Base-by-base conservation (phyloP, 1,140 invertebrate genomes). In the Hycleus cichorii region DNA sequence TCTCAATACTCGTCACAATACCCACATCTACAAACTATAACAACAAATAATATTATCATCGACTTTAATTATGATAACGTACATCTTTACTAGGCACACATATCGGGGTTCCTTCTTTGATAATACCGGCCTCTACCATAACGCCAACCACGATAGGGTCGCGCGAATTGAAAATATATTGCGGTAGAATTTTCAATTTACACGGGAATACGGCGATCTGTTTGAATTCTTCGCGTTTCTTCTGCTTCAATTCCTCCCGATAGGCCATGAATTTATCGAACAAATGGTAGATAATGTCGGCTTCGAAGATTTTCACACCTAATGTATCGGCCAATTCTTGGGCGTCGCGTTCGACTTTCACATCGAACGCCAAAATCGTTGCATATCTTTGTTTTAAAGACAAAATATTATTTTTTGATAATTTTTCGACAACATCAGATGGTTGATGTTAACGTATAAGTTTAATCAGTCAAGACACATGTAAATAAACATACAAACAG, bases 261-360 rank as follows among this genome's bases (percentile, higher is more conserved):
- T 95, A 98, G 11, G 89, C 88, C 60, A 87, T 95, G 78, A 99
- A 99, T 73, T 91, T 90, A 76, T 99, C 97, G 77, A 98, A 98
- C 58, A 99, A 78, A 80, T 99, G 97, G 78, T 99, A 99, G 70
- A 99, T 99, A 73, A 99, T 99, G 75, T 99, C 96, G 2, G 97
- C 97, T 57, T 95, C 90, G 83, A 99, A 99, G 69, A 99, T 96
- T 77, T 90, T 94, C 43, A 99, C 94, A 50, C 92, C 93, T 44
- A 96, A 73, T 47, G 85, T 83, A 69, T 99, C 96, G 0, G 97
- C 97, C 72, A 98, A 76, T 72, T 98, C 94, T 78, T 99, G 95
- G 1, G 96, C 97, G 69, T 99, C 97, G 54, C 88, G 81, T 73
- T 99, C 97, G 27, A 99, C 87, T 78, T 97, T 97, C 1, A 99